These are phyloP conservation scores for Enteromius treurensis DNA, from an alignment of 2,797 vertebrate species.

Conservation along the genomic window DNA sequence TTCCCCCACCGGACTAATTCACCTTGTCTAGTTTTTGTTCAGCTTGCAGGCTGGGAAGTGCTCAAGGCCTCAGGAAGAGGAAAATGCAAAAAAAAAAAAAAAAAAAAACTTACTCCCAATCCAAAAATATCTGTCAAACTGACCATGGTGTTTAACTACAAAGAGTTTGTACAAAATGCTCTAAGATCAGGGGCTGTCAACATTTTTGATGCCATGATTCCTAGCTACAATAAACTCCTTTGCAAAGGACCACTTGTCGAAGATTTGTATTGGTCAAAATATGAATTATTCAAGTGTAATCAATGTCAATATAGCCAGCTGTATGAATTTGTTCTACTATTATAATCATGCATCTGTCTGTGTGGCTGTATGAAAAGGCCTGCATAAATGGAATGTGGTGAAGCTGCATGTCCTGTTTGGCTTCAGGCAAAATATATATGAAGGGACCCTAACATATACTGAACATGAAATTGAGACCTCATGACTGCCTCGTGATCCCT, in stretches of 20 bases:
- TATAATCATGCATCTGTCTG: too few species aligned
- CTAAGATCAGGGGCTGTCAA: neutral
- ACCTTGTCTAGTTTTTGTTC: constrained; percentile 28
- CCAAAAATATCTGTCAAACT: constrained; percentile 15
- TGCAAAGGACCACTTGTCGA: neutral
- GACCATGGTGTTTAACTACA: neutral
- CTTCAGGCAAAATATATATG: too few species aligned
- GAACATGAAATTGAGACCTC: too few species aligned
- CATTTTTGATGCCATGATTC: neutral
- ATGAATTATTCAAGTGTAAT: too few species aligned
- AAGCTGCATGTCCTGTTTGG: too few species aligned
- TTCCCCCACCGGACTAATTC: constrained; percentile 6
- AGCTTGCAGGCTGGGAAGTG: constrained; percentile 26
- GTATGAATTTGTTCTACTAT: too few species aligned
- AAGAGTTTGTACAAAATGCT: neutral
- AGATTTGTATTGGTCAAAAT: too few species aligned
- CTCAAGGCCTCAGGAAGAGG: constrained; percentile 42
- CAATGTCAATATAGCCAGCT: too few species aligned
- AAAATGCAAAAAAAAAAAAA: neutral
- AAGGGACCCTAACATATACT: too few species aligned
- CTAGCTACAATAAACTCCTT: neutral
- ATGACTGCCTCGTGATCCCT: too few species aligned
- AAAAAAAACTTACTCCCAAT: neutral
- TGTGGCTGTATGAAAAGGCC: too few species aligned
- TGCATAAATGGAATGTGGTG: too few species aligned